A percentile compares a stretch with the other conserved stretches of the same genome.
Evolutionary conservation across 2,888 invertebrate genomes (phyloP).

Genomic region (Lithophane semibrunnea): DNA sequence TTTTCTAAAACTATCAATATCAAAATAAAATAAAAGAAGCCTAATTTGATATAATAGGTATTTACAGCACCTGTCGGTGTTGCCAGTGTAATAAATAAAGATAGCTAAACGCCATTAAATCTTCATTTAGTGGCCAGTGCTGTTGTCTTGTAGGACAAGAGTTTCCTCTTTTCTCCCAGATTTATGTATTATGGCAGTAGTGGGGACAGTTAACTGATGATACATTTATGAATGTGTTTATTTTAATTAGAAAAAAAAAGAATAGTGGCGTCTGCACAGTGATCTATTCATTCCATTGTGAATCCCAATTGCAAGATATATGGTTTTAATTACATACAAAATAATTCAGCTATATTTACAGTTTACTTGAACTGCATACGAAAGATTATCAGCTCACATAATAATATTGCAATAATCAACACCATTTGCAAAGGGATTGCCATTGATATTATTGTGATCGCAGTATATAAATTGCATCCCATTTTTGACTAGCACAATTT

Average conservation of each 20-base stretch:
- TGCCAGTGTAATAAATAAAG: slow-evolving; percentile 65
- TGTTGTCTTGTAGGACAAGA: slow-evolving; percentile 55
- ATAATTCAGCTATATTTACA: too few species aligned
- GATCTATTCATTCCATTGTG: neutral
- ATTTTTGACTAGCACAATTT: too few species aligned
- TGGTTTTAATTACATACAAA: too few species aligned
- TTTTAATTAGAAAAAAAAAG: neutral
- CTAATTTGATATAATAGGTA: slow-evolving; percentile 63
- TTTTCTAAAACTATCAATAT: slow-evolving; percentile 28
- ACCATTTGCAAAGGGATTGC: too few species aligned
- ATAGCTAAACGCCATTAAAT: slow-evolving; percentile 66
- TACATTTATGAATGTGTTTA: slow-evolving; percentile 7
- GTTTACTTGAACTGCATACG: too few species aligned
- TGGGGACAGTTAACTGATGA: slow-evolving; percentile 30
- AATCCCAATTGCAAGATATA: neutral
- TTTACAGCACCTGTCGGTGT: slow-evolving; percentile 58
- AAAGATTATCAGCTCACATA: too few species aligned
- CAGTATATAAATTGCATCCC: too few species aligned
- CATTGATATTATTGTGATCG: too few species aligned
- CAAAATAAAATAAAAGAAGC: slow-evolving; percentile 40
- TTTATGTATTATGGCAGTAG: slow-evolving; percentile 57
- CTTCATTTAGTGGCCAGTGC: slow-evolving; percentile 64
- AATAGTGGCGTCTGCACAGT: neutral
- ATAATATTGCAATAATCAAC: too few species aligned
- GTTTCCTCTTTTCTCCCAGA: slow-evolving; percentile 62